These are phyloP conservation scores for Palloptera scutellata DNA, from an alignment of 2,888 invertebrate species.

Conservation along the genomic window DNA sequence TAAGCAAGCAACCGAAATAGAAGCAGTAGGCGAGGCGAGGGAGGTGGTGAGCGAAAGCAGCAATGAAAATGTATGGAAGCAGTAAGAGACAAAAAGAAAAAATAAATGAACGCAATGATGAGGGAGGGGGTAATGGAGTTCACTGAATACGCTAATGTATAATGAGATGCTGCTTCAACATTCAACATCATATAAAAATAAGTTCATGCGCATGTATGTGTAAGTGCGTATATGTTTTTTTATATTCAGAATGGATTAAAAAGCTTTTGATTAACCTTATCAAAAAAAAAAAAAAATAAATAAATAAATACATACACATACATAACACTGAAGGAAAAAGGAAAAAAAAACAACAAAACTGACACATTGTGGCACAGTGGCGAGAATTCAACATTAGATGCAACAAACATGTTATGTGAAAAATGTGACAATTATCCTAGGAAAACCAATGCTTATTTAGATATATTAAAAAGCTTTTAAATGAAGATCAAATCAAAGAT, in stretches of 20 bases:
- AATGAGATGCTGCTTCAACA: slow-evolving; percentile 44
- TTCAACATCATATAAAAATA: not conserved
- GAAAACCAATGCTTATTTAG: too few relatives aligned
- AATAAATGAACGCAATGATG: not conserved
- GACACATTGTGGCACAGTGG: slow-evolving; percentile 1
- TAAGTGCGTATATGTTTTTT: slow-evolving; percentile 35
- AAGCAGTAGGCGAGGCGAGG: not conserved
- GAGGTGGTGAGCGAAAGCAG: not conserved
- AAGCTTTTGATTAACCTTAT: slow-evolving; percentile 60
- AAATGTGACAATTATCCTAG: too few relatives aligned
- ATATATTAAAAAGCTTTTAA: too few relatives aligned
- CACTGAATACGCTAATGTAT: slow-evolving; percentile 41
- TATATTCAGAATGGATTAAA: slow-evolving; percentile 55
- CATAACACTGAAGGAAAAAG: not conserved
- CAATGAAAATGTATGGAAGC: not conserved
- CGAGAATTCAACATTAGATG: not conserved
- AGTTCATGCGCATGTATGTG: slow-evolving; percentile 23
- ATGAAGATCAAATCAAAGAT: too few relatives aligned
- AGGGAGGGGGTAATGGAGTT: not conserved
- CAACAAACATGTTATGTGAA: too few relatives aligned
- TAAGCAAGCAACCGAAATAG: not conserved
- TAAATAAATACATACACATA: not conserved
- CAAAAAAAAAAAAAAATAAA: slow-evolving; percentile 44
- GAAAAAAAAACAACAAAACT: not conserved
- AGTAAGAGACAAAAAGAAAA: not conserved